Evolutionary conservation across 2,797 vertebrate species (phyloP), one percentile per base, ranked within the genome.

Genomic region (Mus caroli): DNA sequence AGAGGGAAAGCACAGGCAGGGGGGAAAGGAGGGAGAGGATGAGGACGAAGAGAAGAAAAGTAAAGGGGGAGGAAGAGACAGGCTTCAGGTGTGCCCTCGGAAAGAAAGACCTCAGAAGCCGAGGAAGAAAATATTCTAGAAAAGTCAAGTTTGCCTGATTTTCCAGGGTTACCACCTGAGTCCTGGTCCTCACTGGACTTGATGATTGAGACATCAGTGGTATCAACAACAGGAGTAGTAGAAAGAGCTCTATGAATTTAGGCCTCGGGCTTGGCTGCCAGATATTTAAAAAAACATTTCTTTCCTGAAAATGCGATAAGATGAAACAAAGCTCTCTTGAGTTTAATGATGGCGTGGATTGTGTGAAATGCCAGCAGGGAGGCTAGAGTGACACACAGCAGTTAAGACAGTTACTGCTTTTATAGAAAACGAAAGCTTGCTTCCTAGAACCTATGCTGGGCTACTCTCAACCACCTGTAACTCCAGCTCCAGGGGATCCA

Each of bases 111-210:
- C 75, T 12, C 78, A 78, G 17, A 31, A 4, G 14, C 6, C 1
- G 8, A 60, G 17, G 62, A 34, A 60, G 56, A 56, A 52, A 15
- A 64, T 28, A 2, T 28, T 34, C 37, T 31, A 31, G 54, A 52
- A 60, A 52, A 69, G 28, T 14, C 10, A 2, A 34, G 7, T 40
- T 20, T 1, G 0, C 19, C 40, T 54, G 37, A 6, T 17, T 54
- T 20, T 77, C 77, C 15, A 15, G 46, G 28, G n/a, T 54, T 28
- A 58, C 9, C 69, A 22, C 26, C 6, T 26, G 14, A 31, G 8
- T n/a, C 22, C 1, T 2, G 19, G 31, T 0, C 12, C 20, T 75
- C 10, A 0, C n/a, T 10, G 54, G 15, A 4, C 60, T 37, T 60
- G 84, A 52, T 46, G 24, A 24, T 2, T 7, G 69, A 34, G 50